Evolutionary conservation across 2,888 invertebrate species (phyloP), one percentile per base, ranked within the genome.

Genomic region (Beris chalybata): DNA sequence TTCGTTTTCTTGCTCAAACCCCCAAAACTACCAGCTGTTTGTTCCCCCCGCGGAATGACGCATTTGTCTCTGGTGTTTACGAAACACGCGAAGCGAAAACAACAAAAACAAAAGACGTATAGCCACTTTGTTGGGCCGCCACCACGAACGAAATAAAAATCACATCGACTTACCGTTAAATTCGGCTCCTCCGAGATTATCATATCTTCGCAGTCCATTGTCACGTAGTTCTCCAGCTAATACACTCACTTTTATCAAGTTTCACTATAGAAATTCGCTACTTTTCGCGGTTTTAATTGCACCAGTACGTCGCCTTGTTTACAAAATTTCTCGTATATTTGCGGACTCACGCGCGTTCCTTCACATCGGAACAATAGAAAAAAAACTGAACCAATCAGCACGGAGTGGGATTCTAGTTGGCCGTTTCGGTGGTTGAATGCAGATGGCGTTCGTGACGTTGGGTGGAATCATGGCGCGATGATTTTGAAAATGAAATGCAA

Each of bases 141-240:
- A 38, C 38, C 3, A 38, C 9, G 38, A 3, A 9, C 9, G 38
- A 9, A 38, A 2, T 22, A 22, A 38, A 38, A 38, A 7, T 38
- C 38, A 38, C 12, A 61, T 38, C 50, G 32, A 74, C 77, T 72
- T 72, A 78, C 79, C 52, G 75, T 74, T 47, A 76, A 67, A 71
- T 78, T 77, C 57, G 76, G 76, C 64, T 79, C 79, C 29, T 79
- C 79, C 0, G 77, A 71, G 53, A 79, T 77, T 55, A 77, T 75
- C 76, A 78, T 78, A 68, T 78, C 78, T 54, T 78, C 78, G 65
- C 77, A 77, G 71, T 79, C 79, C 79, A 79, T 79, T 59, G 64
- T 68, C 57, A 54, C 53, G 7, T 52, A 32, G 7, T 52, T 13
- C 22, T 38, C 50, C 15, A 50, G 52, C 22, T 32, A 12, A 61